Evolutionary conservation across 2,888 invertebrate species (phyloP), one percentile per base, ranked within the genome.

Genomic region (Campaea margaritaria): DNA sequence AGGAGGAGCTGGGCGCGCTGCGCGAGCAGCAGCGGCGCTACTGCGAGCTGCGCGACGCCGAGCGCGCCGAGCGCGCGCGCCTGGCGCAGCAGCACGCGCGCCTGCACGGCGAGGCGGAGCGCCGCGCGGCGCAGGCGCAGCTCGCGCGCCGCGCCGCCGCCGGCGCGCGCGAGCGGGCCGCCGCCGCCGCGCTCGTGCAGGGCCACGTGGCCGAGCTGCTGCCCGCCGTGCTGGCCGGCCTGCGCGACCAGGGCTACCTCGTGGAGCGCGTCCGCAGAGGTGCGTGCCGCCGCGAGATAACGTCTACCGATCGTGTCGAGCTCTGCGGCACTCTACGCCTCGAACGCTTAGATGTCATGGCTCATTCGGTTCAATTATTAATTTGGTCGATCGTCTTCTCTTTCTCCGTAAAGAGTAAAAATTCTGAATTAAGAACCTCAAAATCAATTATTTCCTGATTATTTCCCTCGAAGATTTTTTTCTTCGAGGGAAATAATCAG

Each of bases 131-230:
- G 58, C 95, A 97, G 79, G 95, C 96, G 79, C 93, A 92, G 81
- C 91, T 93, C 91, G 92, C 96, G 90, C 82, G 89, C 66, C 85
- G 86, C 63, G 90, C 95, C 63, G 96, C 96, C 73, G 92, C 91
- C 67, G 96, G 96, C 86, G 96, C 96, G 75, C 96, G 97, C 73
- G 95, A 96, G 79, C 95, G 96, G 62, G 95, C 96, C 39, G 96
- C 96, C 0, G 97, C 97, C 0, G 95, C 96, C 27, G 95, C 96
- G 65, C 94, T 98, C 62, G 94, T 97, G 79, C 96, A 96, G 75
- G 97, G 96, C 64, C 97, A 97, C 87, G 95, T 98, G 82, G 96
- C 96, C 21, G 96, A 97, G 85, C 93, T 98, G 77, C 93, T 98
- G 76, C 98, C 98, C 13, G 94, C 95, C 50, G 97, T 97, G 68